Evolutionary conservation across 2,888 invertebrate species (phyloP).

Genomic region (Iselma pallidipennis): DNA sequence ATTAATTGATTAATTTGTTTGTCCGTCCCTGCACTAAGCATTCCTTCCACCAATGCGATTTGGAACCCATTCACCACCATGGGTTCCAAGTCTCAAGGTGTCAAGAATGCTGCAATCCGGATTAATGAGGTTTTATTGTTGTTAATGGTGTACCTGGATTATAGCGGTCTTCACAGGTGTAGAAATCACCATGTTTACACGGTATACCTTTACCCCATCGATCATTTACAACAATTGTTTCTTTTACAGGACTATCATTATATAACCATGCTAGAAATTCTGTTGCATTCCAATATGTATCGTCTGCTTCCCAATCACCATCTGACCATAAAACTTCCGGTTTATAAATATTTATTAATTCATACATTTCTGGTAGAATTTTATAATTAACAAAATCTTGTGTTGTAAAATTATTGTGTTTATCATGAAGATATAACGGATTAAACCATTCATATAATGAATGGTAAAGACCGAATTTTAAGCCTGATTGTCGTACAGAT

Average conservation of each 20-base stretch:
- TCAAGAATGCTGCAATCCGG: too few species aligned
- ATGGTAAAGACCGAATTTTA: conserved; percentile 84
- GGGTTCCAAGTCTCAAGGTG: too few species aligned
- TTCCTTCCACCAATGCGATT: too few species aligned
- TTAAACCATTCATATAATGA: conserved; percentile 89
- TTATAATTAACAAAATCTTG: conserved; percentile 71
- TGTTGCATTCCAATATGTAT: conserved; percentile 81
- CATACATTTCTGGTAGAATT: conserved; percentile 79
- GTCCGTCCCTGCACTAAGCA: too few species aligned
- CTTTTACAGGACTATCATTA: conserved; percentile 84
- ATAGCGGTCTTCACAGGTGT: conserved; percentile 80
- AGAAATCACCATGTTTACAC: conserved; percentile 87
- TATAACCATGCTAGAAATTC: conserved; percentile 88
- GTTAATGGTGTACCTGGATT: conserved; percentile 65
- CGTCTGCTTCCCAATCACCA: conserved; percentile 90
- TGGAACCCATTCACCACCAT: too few species aligned
- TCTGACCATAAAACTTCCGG: conserved; percentile 91
- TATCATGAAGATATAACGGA: conserved; percentile 76
- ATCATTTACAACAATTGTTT: conserved; percentile 89
- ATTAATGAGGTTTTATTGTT: too few species aligned
- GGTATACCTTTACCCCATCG: conserved; percentile 81
- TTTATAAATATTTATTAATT: conserved; percentile 69
- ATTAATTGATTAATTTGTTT: too few species aligned
- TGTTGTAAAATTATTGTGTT: conserved; percentile 64
- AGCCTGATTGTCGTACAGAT: conserved; percentile 64